A percentile compares a stretch with the other conserved stretches of the same genome.
phyloP scores from a whole-genome alignment of 2,797 vertebrate species.

The Muscicapa striata region DNA sequence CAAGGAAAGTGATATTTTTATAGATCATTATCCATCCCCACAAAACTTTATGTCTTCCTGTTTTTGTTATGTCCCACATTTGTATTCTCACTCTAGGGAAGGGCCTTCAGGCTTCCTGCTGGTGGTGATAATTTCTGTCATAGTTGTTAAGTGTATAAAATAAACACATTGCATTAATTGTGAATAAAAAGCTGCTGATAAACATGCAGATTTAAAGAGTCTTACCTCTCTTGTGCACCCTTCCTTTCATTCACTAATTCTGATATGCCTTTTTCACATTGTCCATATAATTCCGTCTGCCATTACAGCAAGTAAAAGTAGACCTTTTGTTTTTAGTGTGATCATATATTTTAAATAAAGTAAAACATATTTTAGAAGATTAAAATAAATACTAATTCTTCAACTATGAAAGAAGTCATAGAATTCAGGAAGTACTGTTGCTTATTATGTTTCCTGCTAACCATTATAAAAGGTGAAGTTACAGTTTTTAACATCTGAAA shows the following conservation, averaged over 20 bases:
- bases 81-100: not conserved
- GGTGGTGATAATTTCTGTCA: not conserved
- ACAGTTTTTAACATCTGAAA: not conserved
- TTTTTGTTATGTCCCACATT: not conserved
- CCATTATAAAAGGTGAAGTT: not conserved
- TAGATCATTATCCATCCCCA: not conserved
- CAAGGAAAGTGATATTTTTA: not conserved
- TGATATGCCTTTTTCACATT: not conserved
- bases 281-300: not conserved
- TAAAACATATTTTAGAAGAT: not conserved
- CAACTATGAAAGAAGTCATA: not conserved
- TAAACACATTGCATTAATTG: not conserved
- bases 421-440: not conserved
- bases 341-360: not conserved
- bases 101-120: not conserved
- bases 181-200: not conserved
- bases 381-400: not conserved
- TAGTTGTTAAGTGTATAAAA: not conserved
- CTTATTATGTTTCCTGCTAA: not conserved
- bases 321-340: not conserved
- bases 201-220: not conserved
- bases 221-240: not conserved
- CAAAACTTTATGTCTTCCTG: not conserved
- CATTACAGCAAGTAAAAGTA: not conserved
- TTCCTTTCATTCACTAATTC: not conserved